Conservation (phyloP, 2,888 invertebrate genomes). For the Xestia c-nigrum region DNA sequence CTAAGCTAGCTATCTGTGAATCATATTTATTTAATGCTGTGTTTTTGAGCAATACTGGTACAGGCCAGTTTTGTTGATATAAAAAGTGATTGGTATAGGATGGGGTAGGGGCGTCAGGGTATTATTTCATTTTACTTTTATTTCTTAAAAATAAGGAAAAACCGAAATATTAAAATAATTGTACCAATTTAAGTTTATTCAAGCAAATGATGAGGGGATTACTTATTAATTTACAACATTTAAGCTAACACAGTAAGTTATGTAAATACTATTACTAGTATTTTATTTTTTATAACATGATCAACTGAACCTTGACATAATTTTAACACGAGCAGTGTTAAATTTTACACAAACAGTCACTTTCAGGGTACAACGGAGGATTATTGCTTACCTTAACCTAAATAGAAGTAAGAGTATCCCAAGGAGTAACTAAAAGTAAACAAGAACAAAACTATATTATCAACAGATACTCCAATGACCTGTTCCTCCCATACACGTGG, state of each 20-base stretch:
- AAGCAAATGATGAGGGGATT: not conserved
- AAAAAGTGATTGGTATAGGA: too few relatives aligned
- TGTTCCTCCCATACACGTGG: not conserved
- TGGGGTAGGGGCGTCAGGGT: not conserved
- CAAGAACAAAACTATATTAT: slow-evolving; percentile 5
- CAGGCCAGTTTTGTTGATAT: not conserved
- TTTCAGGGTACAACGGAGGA: too few relatives aligned
- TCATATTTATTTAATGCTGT: not conserved
- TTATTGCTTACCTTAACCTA: not conserved
- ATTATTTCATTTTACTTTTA: not conserved
- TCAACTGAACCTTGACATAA: not conserved
- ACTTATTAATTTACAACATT: too few relatives aligned
- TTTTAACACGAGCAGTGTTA: not conserved
- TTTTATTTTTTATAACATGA: not conserved
- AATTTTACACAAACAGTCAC: not conserved
- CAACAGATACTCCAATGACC: slow-evolving; percentile 16
- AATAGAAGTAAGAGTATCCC: not conserved
- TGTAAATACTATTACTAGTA: not conserved
- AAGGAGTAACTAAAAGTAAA: not conserved
- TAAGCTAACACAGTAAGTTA: not conserved
- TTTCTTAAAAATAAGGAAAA: not conserved
- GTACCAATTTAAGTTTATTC: not conserved
- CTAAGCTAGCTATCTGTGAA: not conserved
- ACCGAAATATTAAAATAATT: not conserved
- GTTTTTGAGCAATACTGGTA: not conserved